Evolutionary conservation across 2,888 invertebrate genomes (phyloP), one percentile per base, ranked within the genome.

Genomic region (Hecatera dysodea): DNA sequence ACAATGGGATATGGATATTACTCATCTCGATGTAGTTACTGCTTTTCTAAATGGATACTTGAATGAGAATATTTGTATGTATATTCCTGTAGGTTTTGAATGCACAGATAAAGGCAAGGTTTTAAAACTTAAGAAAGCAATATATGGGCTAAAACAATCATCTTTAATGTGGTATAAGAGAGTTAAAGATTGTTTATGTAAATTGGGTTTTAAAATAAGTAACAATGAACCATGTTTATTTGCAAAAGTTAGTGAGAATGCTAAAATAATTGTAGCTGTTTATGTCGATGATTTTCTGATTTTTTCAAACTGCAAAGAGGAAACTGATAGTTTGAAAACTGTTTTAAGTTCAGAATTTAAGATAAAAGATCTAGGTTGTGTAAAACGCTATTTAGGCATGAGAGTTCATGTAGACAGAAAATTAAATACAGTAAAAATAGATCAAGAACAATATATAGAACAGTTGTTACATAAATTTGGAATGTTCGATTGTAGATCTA

Each of bases 131-230:
- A 29, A 29, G n/a, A 29, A 29, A 29, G 29, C 29, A 6, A 29
- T 29, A 6, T 29, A 29, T 29, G 29, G 29, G 29, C 29, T 29
- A 6, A 29, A 29, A 29, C 29, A 29, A 29, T 29, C 29, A 29
- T 29, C 29, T 29, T 29, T 29, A 29, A 29, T 29, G 29, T 29
- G 29, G 29, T 29, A 29, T 29, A 2, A 29, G 6, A 29, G 29
- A 29, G 29, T 29, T 2, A 29, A 29, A 29, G 29, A 29, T n/a
- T 46, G 46, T 46, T 17, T 46, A 17, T 46, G 46, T 52, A 52
- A 52, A 52, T 52, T 52, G 11, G 52, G 52, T 52, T 52, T 52
- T 52, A 52, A 52, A 24, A 52, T 27, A n/a, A n/a, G n/a, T n/a
- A n/a, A n/a, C n/a, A n/a, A n/a, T n/a, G 15, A 15, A 27, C 52